Evolutionary conservation across 2,888 invertebrate species (phyloP).

Genomic region (Volucella inflata): DNA sequence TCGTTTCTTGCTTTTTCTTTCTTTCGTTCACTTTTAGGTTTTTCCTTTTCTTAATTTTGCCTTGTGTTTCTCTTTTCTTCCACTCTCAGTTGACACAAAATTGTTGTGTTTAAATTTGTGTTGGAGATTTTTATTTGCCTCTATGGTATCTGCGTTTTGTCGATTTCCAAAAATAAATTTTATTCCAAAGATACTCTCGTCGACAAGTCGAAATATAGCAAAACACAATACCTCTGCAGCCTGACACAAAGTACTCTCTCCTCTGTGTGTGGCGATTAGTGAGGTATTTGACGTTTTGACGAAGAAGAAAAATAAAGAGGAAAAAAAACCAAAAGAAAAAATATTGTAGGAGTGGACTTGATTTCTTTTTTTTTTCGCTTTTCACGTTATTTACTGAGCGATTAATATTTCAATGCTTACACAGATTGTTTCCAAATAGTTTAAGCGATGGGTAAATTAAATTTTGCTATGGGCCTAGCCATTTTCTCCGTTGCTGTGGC

Average conservation of each 20-base stretch:
- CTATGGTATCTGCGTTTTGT: conserved; percentile 44
- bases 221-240: conserved; percentile 23
- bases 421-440: conserved; percentile 17
- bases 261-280: conserved; percentile 24
- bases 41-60: background rate
- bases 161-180: conserved; percentile 68
- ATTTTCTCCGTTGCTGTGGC: conserved; percentile 29
- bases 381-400: conserved; percentile 37
- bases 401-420: conserved; percentile 47
- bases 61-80: conserved; percentile 10
- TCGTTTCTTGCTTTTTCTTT: conserved; percentile 21
- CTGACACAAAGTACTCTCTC: conserved; percentile 43
- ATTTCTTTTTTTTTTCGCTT: conserved; percentile 55
- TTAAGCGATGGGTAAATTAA: conserved; percentile 25
- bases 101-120: conserved; percentile 43
- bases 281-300: conserved; percentile 63
- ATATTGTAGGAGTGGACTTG: conserved; percentile 48
- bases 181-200: conserved; percentile 45
- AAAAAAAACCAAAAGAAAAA: conserved; percentile 34
- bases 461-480: conserved; percentile 52
- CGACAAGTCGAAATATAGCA: conserved; percentile 1
- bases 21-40: conserved; percentile 2
- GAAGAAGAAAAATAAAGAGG: conserved; percentile 29
- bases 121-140: conserved; percentile 3
- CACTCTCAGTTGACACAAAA: conserved; percentile 53